A percentile compares a stretch with the other conserved stretches of the same genome.
Conservation (phyloP, 2,888 invertebrate genomes). For the Autographa gamma region DNA sequence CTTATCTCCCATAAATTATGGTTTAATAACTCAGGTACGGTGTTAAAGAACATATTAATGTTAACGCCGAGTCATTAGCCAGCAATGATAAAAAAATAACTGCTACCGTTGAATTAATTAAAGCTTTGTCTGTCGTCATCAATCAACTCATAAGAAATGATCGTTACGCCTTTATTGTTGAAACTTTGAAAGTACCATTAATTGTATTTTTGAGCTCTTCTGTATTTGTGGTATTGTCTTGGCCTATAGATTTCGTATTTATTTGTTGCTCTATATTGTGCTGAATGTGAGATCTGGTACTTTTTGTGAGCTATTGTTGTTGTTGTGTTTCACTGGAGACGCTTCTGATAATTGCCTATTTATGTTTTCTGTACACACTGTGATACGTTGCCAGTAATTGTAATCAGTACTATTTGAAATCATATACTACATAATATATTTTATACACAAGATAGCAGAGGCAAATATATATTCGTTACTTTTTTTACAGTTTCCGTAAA, state of each 20-base stretch:
- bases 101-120: neutral
- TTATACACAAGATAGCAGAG: too few relatives aligned
- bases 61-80: conserved; percentile 1
- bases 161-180: conserved; percentile 18
- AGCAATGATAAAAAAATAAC: neutral
- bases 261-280: conserved; percentile 35
- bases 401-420: too few relatives aligned
- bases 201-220: conserved; percentile 19
- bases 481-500: neutral
- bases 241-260: conserved; percentile 27
- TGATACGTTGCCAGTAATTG: too few relatives aligned
- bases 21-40: neutral
- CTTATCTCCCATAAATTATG: neutral
- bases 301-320: conserved; percentile 50
- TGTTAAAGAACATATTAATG: conserved; percentile 4
- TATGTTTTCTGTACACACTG: neutral
- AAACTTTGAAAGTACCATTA: conserved; percentile 26
- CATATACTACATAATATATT: too few relatives aligned
- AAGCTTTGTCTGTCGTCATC: neutral
- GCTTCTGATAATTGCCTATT: conserved; percentile 25
- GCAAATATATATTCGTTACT: too few relatives aligned
- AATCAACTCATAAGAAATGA: conserved; percentile 6
- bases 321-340: conserved; percentile 39
- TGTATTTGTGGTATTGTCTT: conserved; percentile 35
- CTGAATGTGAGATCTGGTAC: conserved; percentile 40